Evolutionary conservation across 2,113 vertebrate species (phyloP).

Genomic region (Syrmaticus mikado): DNA sequence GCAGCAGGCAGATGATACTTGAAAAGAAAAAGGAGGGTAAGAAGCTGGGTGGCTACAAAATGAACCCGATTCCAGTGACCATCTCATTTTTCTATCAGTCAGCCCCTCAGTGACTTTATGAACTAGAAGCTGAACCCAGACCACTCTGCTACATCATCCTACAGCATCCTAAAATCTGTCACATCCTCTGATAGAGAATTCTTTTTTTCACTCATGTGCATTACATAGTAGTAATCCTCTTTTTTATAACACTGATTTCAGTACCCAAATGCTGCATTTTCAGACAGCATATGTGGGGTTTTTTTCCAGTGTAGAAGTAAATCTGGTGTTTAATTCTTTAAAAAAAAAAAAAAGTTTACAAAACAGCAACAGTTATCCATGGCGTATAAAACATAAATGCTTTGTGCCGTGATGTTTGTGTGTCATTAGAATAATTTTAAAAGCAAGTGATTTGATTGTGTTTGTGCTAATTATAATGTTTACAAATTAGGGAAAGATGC

Average conservation of each 20-base stretch:
- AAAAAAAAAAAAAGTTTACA: not conserved
- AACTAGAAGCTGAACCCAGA: not conserved
- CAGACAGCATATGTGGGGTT: not conserved
- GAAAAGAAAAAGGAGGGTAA: not conserved
- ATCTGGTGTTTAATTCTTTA: slow-evolving; percentile 2
- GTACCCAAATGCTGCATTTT: not conserved
- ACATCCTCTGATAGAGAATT: not conserved
- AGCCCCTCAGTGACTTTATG: not conserved
- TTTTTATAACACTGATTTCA: not conserved
- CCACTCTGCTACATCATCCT: not conserved
- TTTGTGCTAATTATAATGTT: slow-evolving; percentile 54
- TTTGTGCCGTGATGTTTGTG: not conserved
- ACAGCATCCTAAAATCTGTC: not conserved
- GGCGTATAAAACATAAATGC: not conserved
- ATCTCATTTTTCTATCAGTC: not conserved
- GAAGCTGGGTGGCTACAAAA: not conserved
- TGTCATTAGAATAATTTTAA: not conserved
- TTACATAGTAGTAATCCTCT: not conserved
- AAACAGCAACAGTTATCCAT: not conserved
- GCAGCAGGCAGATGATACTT: not conserved
- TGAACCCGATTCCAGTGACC: not conserved
- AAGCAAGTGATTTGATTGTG: slow-evolving; percentile 22
- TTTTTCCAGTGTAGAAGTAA: not conserved
- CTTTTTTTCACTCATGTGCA: not conserved
- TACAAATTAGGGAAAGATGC: slow-evolving; percentile 33